Base-by-base conservation (phyloP, 92 coral and sea anemone genomes). In the Plumapathes pennacea region DNA sequence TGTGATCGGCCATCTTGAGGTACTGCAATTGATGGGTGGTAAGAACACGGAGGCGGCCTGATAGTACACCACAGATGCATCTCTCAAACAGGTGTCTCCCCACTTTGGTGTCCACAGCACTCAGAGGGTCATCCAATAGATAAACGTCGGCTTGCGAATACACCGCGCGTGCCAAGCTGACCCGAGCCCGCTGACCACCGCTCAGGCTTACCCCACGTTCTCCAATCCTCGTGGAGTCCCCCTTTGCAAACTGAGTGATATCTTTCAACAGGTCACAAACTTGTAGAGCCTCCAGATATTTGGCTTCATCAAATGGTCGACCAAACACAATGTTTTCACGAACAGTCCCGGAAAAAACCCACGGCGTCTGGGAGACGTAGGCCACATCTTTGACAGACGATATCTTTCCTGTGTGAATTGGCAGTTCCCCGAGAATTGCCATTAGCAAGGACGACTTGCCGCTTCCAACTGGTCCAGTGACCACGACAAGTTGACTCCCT, bases 341-440 rank as follows among this genome's bases (percentile, higher is more conserved):
- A 32, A 90, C 82, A 24, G 89, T 87, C 2, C 96, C 97, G 66
- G 95, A 83, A 75, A 78, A 90, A 15, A 87, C 78, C 97, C 97
- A 90, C 8, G 97, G 76, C 32, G 49, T 75, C 43, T 90, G 97
- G 13, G 97, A 90, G 29, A 85, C 91, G 36, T 79, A 90, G 2
- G 85, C 96, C 2, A 90, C 64, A 15, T 57, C 84, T 6, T 96
- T 96, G 19, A 59, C 51, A 49, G 74, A 52, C 30, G 54, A 70
- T 14, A 79, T 72, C n/a, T 70, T 70, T 18, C 97, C 97, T 20
- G 77, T 82, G 18, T 57, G 37, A 18, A 83, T 49, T 4, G 97
- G 91, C n/a, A 87, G 80, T 56, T 90, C 97, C 1, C 96, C 89
- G 13, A 90, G 69, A 2, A 90, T 38, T 34, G 83, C 60, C 97